Evolutionary conservation across 2,888 invertebrate genomes (phyloP).

Genomic region (Plebejus anna): DNA sequence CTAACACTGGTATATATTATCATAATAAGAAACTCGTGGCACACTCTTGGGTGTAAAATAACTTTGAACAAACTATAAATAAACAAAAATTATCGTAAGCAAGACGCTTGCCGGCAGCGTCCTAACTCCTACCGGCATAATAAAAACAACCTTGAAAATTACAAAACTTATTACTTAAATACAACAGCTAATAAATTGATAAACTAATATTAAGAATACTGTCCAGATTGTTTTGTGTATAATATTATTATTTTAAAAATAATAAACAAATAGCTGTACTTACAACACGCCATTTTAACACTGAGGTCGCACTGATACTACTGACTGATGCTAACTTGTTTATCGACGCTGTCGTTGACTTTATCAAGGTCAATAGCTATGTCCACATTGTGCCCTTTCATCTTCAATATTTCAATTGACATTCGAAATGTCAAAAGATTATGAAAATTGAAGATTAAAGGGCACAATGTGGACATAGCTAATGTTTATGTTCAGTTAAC

Average conservation of each 20-base stretch:
- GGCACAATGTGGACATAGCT: no score
- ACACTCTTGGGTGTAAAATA: not conserved
- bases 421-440: no score
- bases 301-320: conserved; percentile 6
- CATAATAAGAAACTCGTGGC: no score
- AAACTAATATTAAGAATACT: not conserved
- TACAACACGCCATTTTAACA: conserved; percentile 28
- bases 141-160: not conserved
- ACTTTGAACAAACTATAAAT: not conserved
- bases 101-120: not conserved
- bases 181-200: not conserved
- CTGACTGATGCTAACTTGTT: not conserved
- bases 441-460: no score
- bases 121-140: not conserved
- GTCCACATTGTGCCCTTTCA: no score
- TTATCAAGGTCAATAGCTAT: conserved; percentile 5
- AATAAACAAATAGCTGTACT: not conserved
- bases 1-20: no score
- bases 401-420: no score
- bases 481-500: no score
- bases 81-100: not conserved
- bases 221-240: not conserved
- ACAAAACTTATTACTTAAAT: not conserved
- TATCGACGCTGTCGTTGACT: conserved; percentile 10
- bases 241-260: not conserved